Evolutionary conservation across 2,888 invertebrate genomes (phyloP).

Genomic region (Nomada hirtipes): DNA sequence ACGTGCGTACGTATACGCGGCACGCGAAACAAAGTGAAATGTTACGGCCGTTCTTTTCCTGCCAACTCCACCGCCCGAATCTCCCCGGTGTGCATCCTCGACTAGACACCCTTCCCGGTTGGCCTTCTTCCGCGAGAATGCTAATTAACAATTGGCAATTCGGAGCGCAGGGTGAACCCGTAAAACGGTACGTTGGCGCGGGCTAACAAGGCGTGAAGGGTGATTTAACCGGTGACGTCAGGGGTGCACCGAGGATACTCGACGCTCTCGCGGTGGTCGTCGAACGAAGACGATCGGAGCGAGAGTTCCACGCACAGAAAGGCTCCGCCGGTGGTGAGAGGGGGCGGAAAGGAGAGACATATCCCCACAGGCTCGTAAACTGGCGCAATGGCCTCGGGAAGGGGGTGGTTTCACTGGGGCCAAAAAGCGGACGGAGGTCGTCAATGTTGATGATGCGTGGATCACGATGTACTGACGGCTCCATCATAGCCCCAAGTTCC

Average conservation of each 20-base stretch:
- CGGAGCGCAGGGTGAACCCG: slow-evolving; percentile 68
- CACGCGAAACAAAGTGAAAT: not conserved
- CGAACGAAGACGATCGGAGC: slow-evolving; percentile 7
- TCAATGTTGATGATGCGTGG: slow-evolving; percentile 84
- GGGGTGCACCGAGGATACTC: slow-evolving; percentile 52
- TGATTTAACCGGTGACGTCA: slow-evolving; percentile 81
- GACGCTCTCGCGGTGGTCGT: slow-evolving; percentile 22
- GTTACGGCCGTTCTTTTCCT: slow-evolving; percentile 4
- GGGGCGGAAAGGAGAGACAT: slow-evolving; percentile 56
- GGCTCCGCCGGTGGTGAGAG: slow-evolving; percentile 1
- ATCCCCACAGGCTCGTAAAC: slow-evolving; percentile 79
- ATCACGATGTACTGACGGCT: slow-evolving; percentile 82
- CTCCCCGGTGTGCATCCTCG: slow-evolving; percentile 26
- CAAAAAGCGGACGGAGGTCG: slow-evolving; percentile 82
- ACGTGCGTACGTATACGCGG: not conserved
- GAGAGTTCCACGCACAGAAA: not conserved
- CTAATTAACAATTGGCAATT: slow-evolving; percentile 77
- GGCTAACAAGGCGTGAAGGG: slow-evolving; percentile 79
- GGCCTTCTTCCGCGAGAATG: slow-evolving; percentile 63
- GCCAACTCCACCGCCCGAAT: slow-evolving; percentile 45
- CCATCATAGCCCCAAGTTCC: slow-evolving; percentile 70
- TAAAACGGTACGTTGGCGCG: slow-evolving; percentile 78
- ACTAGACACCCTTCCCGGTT: slow-evolving; percentile 21
- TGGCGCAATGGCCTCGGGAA: slow-evolving; percentile 72
- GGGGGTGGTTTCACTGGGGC: slow-evolving; percentile 66